These are phyloP conservation scores for Calcarius lapponicus DNA, from an alignment of 2,797 vertebrate genomes.

Conservation along the genomic window DNA sequence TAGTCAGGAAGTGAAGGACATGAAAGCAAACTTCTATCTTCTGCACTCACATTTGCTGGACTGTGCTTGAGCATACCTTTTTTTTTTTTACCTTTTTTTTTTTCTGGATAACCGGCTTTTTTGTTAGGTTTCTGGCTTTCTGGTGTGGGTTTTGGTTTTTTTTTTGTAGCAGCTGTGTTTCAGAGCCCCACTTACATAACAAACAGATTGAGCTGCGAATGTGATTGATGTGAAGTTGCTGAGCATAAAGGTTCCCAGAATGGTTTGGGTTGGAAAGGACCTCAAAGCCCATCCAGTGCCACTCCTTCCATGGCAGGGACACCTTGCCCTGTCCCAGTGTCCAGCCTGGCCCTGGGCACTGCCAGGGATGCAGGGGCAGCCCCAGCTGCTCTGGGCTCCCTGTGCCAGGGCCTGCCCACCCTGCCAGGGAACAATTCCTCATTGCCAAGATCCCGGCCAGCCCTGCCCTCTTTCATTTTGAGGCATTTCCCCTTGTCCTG, in stretches of 20 bases:
- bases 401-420: background rate
- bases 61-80: rapidly evolving
- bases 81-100: too few species aligned
- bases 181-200: background rate
- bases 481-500: background rate
- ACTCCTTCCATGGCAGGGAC: background rate
- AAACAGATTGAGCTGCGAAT: background rate
- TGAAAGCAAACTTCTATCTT: background rate
- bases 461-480: background rate
- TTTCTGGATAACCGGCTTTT: rapidly evolving
- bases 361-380: background rate
- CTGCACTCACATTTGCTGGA: background rate
- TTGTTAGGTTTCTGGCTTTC: background rate
- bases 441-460: rapidly evolving
- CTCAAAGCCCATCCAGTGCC: rapidly evolving
- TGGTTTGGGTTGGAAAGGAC: background rate
- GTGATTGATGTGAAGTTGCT: background rate
- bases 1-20: background rate
- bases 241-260: background rate
- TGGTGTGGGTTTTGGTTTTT: rapidly evolving
- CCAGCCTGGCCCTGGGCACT: background rate
- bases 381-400: background rate
- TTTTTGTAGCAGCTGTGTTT: background rate
- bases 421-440: background rate
- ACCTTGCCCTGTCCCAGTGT: rapidly evolving